These are phyloP conservation scores for Neocloeon triangulifer DNA, from an alignment of 1,140 invertebrate genomes.

Conservation along the genomic window DNA sequence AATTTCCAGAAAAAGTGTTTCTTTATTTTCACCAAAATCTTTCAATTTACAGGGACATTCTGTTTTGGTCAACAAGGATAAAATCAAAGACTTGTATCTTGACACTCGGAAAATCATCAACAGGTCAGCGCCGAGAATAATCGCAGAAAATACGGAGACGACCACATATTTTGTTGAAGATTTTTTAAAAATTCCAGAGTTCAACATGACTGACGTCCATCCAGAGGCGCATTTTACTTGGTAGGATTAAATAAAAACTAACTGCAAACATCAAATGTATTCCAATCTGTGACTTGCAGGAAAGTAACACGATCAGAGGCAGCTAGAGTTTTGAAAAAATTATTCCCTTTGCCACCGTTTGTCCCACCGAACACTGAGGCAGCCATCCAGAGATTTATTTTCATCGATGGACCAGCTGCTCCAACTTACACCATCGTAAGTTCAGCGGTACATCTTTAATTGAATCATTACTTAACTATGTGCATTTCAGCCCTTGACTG, in stretches of 20 bases:
- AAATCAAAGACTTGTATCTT: no score
- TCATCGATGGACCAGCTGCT: constrained; percentile 37
- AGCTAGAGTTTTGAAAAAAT: constrained; percentile 31
- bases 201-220: no score
- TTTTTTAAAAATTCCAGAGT: no score
- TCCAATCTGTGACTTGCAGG: constrained; percentile 19
- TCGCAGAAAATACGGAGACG: no score
- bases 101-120: no score
- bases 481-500: constrained; percentile 33
- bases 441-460: constrained; percentile 4
- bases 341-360: constrained; percentile 33
- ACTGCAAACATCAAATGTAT: constrained; percentile 1
- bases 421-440: constrained; percentile 29
- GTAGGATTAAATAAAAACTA: not conserved
- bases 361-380: constrained; percentile 29
- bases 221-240: no score
- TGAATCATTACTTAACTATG: constrained; percentile 3
- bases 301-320: constrained; percentile 44
- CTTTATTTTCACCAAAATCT: no score
- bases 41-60: no score
- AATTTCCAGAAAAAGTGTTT: no score
- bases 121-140: no score
- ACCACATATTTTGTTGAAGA: no score
- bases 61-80: no score
- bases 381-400: constrained; percentile 43